Evolutionary conservation across 2,797 vertebrate genomes (phyloP).

Genomic region (Poecile montanus): DNA sequence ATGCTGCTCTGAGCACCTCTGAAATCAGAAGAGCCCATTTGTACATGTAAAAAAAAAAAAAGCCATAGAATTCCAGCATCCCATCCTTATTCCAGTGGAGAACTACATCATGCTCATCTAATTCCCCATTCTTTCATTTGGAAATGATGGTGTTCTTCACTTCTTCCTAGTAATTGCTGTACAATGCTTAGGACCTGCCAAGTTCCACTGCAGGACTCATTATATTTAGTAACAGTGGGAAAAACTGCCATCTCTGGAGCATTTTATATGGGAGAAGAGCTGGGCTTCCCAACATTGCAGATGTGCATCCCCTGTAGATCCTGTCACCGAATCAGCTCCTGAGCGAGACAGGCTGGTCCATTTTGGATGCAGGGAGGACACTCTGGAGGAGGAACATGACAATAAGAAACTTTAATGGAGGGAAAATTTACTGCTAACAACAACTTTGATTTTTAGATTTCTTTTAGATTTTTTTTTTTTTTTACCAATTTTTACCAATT

Average conservation of each 20-base stretch:
- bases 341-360: neutral
- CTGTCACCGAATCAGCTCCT: neutral
- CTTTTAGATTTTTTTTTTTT: neutral
- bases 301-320: neutral
- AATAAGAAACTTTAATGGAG: neutral
- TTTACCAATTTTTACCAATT: neutral
- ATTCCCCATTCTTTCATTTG: constrained; percentile 53
- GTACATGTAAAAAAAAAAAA: constrained; percentile 7
- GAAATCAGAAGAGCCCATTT: constrained; percentile 39
- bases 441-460: neutral
- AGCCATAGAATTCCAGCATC: constrained; percentile 23
- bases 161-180: constrained; percentile 37
- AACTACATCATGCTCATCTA: constrained; percentile 9
- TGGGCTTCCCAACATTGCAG: constrained; percentile 11
- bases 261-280: neutral
- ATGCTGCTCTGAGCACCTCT: neutral
- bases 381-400: neutral
- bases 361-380: neutral
- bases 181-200: constrained; percentile 39
- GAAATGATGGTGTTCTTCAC: constrained; percentile 33
- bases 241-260: constrained; percentile 5
- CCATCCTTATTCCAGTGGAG: constrained; percentile 23
- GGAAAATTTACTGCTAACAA: neutral
- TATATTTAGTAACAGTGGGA: constrained; percentile 36
- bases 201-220: constrained; percentile 47